Evolutionary conservation across 2,113 vertebrate species (phyloP).

Genomic region (Eolophus roseicapilla): DNA sequence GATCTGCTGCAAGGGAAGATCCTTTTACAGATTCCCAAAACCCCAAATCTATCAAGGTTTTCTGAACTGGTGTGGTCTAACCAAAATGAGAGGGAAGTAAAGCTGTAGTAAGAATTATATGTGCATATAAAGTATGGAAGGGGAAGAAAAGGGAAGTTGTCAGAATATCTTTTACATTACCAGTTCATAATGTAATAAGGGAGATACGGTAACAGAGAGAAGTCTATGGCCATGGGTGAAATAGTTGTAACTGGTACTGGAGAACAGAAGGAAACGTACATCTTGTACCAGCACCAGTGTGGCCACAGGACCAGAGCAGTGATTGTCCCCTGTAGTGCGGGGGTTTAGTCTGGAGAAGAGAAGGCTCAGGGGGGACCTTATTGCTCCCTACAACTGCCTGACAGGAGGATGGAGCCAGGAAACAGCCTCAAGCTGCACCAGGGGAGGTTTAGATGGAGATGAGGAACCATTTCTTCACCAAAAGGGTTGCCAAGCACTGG

Average conservation of each 20-base stretch:
- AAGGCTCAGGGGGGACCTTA: no score
- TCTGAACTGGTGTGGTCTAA: not conserved
- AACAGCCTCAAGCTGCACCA: accelerated
- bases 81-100: not conserved
- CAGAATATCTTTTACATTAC: not conserved
- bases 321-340: not conserved
- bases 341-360: not conserved
- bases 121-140: not conserved
- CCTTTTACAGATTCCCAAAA: not conserved
- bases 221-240: not conserved
- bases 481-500: not conserved
- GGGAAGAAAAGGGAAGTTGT: not conserved
- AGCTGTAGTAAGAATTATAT: not conserved
- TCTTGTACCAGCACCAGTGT: not conserved
- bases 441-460: not conserved
- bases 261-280: not conserved
- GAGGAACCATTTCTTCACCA: not conserved
- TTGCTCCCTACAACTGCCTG: not conserved
- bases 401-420: not conserved
- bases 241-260: not conserved
- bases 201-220: not conserved
- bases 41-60: not conserved
- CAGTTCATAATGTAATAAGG: not conserved
- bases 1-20: not conserved
- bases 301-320: not conserved